These are phyloP conservation scores for Sceloporus tristichus DNA, from an alignment of 2,113 vertebrate genomes.

Conservation along the genomic window DNA sequence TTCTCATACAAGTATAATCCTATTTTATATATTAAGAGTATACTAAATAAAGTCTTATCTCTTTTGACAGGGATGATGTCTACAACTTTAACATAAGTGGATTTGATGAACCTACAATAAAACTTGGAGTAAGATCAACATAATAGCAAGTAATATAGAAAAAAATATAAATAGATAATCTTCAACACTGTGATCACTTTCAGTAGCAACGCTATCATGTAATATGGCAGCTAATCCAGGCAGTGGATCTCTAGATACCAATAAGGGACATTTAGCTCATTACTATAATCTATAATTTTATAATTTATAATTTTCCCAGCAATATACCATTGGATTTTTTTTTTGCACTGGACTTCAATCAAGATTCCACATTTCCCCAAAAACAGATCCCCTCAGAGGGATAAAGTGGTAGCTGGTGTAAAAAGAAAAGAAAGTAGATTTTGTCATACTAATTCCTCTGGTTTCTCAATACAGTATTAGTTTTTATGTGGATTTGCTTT, in stretches of 20 bases:
- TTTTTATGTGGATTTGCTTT: no score
- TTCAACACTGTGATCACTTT: background rate
- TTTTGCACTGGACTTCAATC: background rate
- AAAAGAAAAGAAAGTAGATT: background rate
- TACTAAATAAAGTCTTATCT: constrained; percentile 38
- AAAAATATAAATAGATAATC: constrained; percentile 22
- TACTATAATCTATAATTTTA: background rate
- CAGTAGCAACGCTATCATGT: background rate
- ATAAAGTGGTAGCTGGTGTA: background rate
- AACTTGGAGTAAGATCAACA: constrained; percentile 79
- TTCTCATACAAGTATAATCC: constrained; percentile 31
- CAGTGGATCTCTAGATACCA: background rate
- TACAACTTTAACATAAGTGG: constrained; percentile 80
- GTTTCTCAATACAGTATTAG: no score
- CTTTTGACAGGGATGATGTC: constrained; percentile 78
- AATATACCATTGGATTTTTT: background rate
- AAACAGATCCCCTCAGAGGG: background rate
- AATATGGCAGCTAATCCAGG: background rate
- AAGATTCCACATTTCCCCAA: background rate
- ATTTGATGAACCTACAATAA: constrained; percentile 80
- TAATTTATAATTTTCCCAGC: background rate
- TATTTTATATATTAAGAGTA: constrained; percentile 1
- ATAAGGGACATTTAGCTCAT: background rate
- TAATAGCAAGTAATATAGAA: background rate
- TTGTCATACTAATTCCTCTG: no score